These are phyloP conservation scores for Drosophila bunnanda DNA, from an alignment of 2,888 invertebrate genomes.

Conservation along the genomic window DNA sequence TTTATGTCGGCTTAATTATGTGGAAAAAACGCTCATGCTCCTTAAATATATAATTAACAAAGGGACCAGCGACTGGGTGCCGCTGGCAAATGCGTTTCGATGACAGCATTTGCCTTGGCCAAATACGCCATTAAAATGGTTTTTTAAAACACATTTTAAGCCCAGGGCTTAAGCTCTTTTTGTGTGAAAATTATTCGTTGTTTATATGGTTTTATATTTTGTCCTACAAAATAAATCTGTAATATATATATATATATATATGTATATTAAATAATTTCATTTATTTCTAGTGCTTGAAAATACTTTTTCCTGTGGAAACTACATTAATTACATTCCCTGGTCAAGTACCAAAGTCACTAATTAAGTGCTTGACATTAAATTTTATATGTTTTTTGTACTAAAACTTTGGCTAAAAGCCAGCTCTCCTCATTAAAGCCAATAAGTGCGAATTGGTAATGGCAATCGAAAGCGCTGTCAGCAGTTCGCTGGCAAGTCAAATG, in stretches of 20 bases:
- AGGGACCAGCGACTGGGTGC: not conserved
- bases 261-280: too few relatives aligned
- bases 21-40: conserved; percentile 15
- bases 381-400: not conserved
- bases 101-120: conserved; percentile 5
- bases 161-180: not conserved
- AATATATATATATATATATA: too few relatives aligned
- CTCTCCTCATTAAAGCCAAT: not conserved
- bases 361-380: not conserved
- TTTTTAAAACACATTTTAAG: not conserved
- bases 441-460: conserved; percentile 3
- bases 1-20: conserved; percentile 33
- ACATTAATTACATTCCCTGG: not conserved
- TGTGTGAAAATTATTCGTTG: not conserved
- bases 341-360: not conserved
- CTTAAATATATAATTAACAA: conserved; percentile 21
- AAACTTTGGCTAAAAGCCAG: not conserved
- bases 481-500: conserved; percentile 8
- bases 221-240: too few relatives aligned
- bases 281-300: not conserved
- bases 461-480: not conserved
- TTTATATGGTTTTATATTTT: too few relatives aligned
- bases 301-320: too few relatives aligned
- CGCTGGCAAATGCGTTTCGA: not conserved
- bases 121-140: conserved; percentile 5